Evolutionary conservation across 2,888 invertebrate species (phyloP).

Genomic region (Mactromeris polynyma): DNA sequence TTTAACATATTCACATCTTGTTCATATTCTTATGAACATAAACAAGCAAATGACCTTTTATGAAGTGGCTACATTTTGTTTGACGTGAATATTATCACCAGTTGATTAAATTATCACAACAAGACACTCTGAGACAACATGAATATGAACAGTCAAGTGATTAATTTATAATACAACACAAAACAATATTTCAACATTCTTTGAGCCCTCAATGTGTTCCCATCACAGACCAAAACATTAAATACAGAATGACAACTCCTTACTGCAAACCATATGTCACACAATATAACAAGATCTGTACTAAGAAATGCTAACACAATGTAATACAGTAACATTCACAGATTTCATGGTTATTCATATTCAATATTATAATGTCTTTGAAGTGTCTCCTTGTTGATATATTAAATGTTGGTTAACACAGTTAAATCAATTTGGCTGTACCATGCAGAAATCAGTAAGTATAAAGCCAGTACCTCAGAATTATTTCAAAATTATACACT

Average conservation of each 20-base stretch:
- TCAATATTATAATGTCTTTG: neutral
- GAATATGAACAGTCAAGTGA: neutral
- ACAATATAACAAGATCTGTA: too few relatives aligned
- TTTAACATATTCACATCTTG: too few relatives aligned
- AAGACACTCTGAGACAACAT: neutral
- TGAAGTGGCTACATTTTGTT: neutral
- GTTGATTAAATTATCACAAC: neutral
- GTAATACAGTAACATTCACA: too few relatives aligned
- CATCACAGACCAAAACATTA: neutral
- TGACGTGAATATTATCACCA: neutral
- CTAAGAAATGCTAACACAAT: too few relatives aligned
- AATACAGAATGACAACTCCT: too few relatives aligned
- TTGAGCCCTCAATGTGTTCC: neutral
- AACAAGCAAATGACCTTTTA: neutral
- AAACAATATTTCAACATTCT: neutral
- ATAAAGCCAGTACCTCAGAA: neutral
- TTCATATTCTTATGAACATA: too few relatives aligned
- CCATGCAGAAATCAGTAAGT: constrained; percentile 15
- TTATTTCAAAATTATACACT: neutral
- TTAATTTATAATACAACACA: neutral
- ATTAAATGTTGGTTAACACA: neutral
- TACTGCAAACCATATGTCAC: too few relatives aligned
- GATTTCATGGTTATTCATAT: too few relatives aligned
- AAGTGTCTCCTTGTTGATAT: neutral
- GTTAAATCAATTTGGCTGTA: neutral